Percentiles rank a stretch among this genome's conserved stretches.
Evolutionary conservation across 1,140 invertebrate species (phyloP).

Genomic region (Caenorhabditis elegans): DNA sequence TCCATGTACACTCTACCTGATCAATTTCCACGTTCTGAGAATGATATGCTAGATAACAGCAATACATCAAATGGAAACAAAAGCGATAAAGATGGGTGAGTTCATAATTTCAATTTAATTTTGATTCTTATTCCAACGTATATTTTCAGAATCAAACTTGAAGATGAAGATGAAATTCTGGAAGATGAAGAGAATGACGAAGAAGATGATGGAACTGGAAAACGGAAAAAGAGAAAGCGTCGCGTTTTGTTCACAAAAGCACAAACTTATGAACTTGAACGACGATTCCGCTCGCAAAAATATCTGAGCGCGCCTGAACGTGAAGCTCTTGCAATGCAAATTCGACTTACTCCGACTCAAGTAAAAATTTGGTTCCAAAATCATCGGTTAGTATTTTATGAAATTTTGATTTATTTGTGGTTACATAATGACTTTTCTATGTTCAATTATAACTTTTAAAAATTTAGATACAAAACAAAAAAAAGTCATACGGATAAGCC

Average conservation of each 20-base stretch:
- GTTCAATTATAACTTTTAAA: too few species aligned
- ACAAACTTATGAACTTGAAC: constrained; percentile 91
- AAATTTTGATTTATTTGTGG: too few species aligned
- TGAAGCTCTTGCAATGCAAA: constrained; percentile 88
- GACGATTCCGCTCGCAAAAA: constrained; percentile 75
- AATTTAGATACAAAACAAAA: constrained; percentile 45
- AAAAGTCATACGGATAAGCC: constrained; percentile 41
- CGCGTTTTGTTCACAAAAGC: constrained; percentile 94
- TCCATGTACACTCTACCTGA: constrained; percentile 30
- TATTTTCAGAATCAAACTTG: constrained; percentile 2
- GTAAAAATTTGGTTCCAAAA: constrained; percentile 69
- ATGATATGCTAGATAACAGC: background rate
- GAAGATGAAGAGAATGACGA: constrained; percentile 37
- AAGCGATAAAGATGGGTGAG: constrained; percentile 28
- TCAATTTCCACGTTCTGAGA: constrained; percentile 15
- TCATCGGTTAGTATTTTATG: constrained; percentile 33
- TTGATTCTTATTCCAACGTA: background rate
- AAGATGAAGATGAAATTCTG: constrained; percentile 25
- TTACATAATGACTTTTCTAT: too few species aligned
- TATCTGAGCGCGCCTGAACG: constrained; percentile 92
- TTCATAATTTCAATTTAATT: background rate
- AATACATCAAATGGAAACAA: background rate
- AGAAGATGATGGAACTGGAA: constrained; percentile 29
- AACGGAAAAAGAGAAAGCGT: constrained; percentile 75
- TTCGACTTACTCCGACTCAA: constrained; percentile 86